These are phyloP conservation scores for Megaceryle torquata DNA, from an alignment of 2,113 vertebrate genomes.

Conservation along the genomic window DNA sequence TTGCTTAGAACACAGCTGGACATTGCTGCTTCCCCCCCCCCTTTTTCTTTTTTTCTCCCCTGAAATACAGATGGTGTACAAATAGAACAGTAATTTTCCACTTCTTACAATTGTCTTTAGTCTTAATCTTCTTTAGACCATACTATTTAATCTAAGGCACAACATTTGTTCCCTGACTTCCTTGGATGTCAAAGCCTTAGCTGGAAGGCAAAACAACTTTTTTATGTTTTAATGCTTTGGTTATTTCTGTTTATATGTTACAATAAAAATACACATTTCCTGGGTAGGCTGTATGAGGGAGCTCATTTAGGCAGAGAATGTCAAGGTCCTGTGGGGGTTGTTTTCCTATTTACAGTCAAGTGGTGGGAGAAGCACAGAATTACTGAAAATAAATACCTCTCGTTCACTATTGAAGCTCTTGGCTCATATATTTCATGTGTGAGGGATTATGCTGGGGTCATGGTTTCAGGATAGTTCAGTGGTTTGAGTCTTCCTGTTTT, in stretches of 20 bases:
- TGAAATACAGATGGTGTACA: background rate
- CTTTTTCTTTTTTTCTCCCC: too few species aligned
- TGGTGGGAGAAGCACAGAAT: background rate
- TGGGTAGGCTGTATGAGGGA: background rate
- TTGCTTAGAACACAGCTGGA: background rate
- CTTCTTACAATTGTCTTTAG: background rate
- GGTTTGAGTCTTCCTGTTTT: background rate
- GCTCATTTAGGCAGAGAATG: background rate
- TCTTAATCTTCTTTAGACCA: background rate
- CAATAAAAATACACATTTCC: background rate
- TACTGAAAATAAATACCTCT: background rate
- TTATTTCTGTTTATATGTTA: background rate
- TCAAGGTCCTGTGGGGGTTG: background rate
- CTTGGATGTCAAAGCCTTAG: background rate
- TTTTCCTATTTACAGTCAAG: background rate
- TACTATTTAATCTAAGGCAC: background rate
- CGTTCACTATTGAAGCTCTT: background rate
- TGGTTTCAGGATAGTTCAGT: background rate
- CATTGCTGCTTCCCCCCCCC: background rate
- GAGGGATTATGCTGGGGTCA: background rate
- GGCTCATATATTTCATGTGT: background rate
- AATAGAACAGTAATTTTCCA: background rate
- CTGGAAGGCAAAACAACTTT: background rate
- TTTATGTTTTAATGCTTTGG: background rate
- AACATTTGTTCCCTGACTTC: background rate